Evolutionary conservation across 2,113 vertebrate species (phyloP), one percentile per base, ranked within the genome.

Genomic region (Burhinus bistriatus): DNA sequence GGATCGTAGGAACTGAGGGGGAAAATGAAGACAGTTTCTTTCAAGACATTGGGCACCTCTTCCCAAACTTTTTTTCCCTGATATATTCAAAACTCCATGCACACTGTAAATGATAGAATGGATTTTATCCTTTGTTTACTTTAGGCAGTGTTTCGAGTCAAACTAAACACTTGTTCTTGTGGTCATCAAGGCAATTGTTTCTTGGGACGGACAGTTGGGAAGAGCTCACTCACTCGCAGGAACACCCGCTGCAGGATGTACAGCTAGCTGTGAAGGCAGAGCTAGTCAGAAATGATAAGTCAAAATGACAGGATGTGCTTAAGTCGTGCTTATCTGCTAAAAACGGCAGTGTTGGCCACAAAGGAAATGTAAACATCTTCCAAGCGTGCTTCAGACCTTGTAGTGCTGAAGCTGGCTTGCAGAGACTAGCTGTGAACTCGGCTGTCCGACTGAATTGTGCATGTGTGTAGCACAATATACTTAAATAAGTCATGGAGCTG

Each of bases 211-310:
- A 2, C 23, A 38, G 45, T 45, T 11, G 0, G 32, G 62, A 44
- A 19, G 40, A 36, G 27, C 36, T 58, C 4, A 0, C 49, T 44
- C 0, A 2, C 49, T 44, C 0, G 2, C 36, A 18, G 32, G 20
- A 64, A 22, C 36, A 11, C 34, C 20, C 2, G 1, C 47, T n/a
- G 36, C 34, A 44, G 65, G 83, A 34, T 5, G 11, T 21, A 32
- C 40, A 69, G 62, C 34, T 27, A 11, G n/a, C n/a, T 30, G 42
- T 25, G 45, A 66, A 49, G 80, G 81, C 69, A 81, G 55, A 75
- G 20, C 32, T 9, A 51, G 47, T 1, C 4, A 36, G 59, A 49
- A 70, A 44, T 5, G 6, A 36, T 11, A 45, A 38, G 19, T 51
- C 19, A 57, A 11, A 70, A 44, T n/a, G 62, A n/a, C 62, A 70